phyloP scores from a whole-genome alignment of 2,113 vertebrate species.

The Solenodon paradoxus region DNA sequence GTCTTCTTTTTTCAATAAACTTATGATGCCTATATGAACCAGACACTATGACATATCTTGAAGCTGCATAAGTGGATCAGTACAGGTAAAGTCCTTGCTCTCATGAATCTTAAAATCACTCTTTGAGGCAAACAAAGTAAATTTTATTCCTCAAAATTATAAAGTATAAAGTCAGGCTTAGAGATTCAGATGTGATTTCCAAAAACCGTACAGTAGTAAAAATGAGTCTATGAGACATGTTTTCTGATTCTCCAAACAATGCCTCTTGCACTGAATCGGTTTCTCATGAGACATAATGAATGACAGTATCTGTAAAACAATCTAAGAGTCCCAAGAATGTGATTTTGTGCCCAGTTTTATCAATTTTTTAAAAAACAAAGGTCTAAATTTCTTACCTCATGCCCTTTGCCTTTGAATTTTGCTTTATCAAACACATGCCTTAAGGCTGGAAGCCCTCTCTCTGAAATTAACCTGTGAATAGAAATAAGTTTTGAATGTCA shows the following conservation, averaged over 20 bases:
- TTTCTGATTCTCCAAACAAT: slow-evolving; percentile 13
- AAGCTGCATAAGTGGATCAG: neutral
- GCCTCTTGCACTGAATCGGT: neutral
- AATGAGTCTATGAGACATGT: neutral
- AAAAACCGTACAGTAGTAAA: neutral
- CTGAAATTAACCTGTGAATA: slow-evolving; percentile 88
- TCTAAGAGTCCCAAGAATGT: neutral
- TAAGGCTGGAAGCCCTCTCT: slow-evolving; percentile 93
- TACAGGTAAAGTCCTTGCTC: neutral
- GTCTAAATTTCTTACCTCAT: slow-evolving; percentile 87
- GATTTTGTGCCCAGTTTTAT: neutral
- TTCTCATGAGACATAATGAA: neutral
- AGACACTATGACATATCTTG: neutral
- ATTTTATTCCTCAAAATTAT: slow-evolving; percentile 10
- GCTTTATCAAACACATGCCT: slow-evolving; percentile 88
- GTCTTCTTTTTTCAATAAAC: slow-evolving; percentile 8
- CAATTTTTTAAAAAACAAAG: neutral
- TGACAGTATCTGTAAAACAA: neutral
- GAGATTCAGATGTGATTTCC: neutral
- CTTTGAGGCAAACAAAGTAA: neutral
- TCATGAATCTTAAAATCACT: neutral
- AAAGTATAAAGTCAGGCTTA: neutral
- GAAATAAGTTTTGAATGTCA: slow-evolving; percentile 52
- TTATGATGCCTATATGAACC: neutral
- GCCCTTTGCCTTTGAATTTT: slow-evolving; percentile 94